Conservation (phyloP, 2,888 invertebrate genomes). For the Itoplectis maculator region DNA sequence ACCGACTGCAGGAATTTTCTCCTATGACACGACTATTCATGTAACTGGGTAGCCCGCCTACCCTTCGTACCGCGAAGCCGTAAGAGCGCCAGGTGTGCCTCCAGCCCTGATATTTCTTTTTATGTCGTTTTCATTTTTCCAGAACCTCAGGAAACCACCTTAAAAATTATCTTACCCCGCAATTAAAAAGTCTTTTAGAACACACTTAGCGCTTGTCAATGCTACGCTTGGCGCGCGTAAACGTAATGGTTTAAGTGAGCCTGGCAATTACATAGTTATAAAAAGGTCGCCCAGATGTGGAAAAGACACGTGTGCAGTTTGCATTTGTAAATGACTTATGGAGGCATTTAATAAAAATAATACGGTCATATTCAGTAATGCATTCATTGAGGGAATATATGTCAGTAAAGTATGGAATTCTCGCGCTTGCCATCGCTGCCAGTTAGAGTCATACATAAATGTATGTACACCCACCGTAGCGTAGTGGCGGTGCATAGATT, state of each 20-base stretch:
- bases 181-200: not conserved
- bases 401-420: slow-evolving; percentile 46
- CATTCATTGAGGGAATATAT: slow-evolving; percentile 30
- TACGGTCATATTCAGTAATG: slow-evolving; percentile 11
- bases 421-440: slow-evolving; percentile 33
- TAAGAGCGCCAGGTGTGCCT: not conserved
- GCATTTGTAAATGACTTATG: slow-evolving; percentile 2
- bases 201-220: not conserved
- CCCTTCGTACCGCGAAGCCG: slow-evolving; percentile 53
- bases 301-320: not conserved
- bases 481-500: slow-evolving; percentile 48
- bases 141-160: not conserved
- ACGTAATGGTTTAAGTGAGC: not conserved
- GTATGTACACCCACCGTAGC: slow-evolving; percentile 13
- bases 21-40: slow-evolving; percentile 45
- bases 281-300: not conserved
- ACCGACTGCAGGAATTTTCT: slow-evolving; percentile 53
- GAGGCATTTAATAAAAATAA: slow-evolving; percentile 23
- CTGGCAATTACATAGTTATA: not conserved
- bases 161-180: not conserved
- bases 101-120: not conserved
- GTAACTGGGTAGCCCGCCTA: slow-evolving; percentile 40
- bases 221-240: not conserved
- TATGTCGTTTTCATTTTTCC: not conserved
- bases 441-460: slow-evolving; percentile 41